Conservation (phyloP, 2,888 invertebrate genomes). For the Pheosia gnoma region DNA sequence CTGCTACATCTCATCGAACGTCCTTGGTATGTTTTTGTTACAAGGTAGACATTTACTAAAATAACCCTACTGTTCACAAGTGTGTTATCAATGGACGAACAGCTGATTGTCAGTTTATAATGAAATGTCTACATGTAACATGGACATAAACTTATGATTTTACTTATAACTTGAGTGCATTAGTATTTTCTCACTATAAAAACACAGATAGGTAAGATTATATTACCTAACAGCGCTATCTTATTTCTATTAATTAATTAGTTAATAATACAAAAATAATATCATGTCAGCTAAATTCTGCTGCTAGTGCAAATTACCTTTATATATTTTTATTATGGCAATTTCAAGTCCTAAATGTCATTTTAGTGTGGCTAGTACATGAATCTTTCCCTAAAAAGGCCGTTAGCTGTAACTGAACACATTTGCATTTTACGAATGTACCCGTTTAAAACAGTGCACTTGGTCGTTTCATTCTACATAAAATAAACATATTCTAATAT, state of each 20-base stretch:
- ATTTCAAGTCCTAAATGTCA: not conserved
- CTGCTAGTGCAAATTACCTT: not conserved
- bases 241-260: not conserved
- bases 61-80: conserved; percentile 13
- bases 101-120: conserved; percentile 28
- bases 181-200: too few species aligned
- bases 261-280: not conserved
- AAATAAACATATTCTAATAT: too few species aligned
- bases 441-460: too few species aligned
- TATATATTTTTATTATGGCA: not conserved
- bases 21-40: conserved; percentile 11
- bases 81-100: conserved; percentile 17
- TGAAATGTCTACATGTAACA: not conserved
- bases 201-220: too few species aligned
- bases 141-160: too few species aligned
- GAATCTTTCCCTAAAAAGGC: too few species aligned
- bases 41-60: conserved; percentile 13
- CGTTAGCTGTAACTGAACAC: too few species aligned
- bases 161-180: too few species aligned
- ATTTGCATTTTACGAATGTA: too few species aligned
- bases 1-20: conserved; percentile 13
- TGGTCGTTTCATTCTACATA: too few species aligned
- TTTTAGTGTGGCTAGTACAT: not conserved
- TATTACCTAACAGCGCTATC: too few species aligned
- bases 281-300: not conserved